Evolutionary conservation across 2,888 invertebrate species (phyloP).

Genomic region (Glyphotaelius pellucidus): DNA sequence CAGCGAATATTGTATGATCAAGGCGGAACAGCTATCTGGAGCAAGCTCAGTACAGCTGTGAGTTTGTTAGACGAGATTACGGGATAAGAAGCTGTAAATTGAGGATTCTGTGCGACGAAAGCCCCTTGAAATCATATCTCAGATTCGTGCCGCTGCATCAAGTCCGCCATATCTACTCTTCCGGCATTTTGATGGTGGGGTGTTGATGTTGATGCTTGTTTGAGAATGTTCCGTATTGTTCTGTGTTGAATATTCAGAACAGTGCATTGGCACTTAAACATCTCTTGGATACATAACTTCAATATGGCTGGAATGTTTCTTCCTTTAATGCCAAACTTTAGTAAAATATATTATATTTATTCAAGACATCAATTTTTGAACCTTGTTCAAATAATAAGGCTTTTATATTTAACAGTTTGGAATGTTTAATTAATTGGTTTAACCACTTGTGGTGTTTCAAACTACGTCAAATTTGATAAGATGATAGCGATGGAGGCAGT

Average conservation of each 20-base stretch:
- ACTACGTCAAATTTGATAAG: no score
- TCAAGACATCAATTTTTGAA: no score
- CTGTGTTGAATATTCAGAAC: not conserved
- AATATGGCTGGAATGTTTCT: not conserved
- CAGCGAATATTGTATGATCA: not conserved
- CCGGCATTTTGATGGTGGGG: not conserved
- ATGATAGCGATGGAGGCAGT: no score
- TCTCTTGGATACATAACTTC: not conserved
- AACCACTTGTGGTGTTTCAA: no score
- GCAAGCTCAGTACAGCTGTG: not conserved
- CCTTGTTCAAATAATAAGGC: no score
- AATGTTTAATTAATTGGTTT: no score
- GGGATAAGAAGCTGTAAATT: not conserved
- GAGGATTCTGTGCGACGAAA: not conserved
- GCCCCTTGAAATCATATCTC: not conserved
- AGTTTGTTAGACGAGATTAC: not conserved
- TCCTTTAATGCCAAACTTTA: no score
- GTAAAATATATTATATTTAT: no score
- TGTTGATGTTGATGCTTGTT: not conserved
- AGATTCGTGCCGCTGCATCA: not conserved
- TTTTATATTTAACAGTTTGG: no score
- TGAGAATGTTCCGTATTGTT: not conserved
- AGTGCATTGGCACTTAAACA: not conserved
- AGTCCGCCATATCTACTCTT: not conserved
- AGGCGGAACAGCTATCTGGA: not conserved